Base-by-base conservation (phyloP, 2,888 invertebrate species). In the Drosophila kanekoi region DNA sequence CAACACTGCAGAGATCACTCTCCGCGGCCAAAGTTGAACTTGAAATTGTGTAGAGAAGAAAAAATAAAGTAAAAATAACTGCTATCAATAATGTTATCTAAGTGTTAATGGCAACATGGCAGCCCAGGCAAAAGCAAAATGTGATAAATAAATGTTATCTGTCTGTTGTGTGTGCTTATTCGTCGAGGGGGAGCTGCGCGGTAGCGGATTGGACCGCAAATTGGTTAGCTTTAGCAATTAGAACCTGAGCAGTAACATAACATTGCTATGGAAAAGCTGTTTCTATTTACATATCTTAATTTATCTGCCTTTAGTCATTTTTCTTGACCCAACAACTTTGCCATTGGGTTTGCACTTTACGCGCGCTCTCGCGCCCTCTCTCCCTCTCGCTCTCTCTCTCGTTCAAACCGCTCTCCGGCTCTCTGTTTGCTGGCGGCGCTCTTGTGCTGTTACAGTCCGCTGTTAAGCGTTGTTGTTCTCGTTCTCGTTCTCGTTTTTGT, bases 71-170 rank as follows among this genome's bases (percentile, higher is more conserved):
- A n/a, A 20, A 16, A n/a, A 45, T 13, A 33, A 43, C 37, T 40
- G 33, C 44, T 45, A 53, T 14, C 43, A 41, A 13, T 18, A 32
- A 32, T 72, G 52, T 66, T 76, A 76, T 73, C 72, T 64, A 64
- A 59, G 57, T 58, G 47, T 59, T 75, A 59, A 73, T 76, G 72
- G 58, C 23, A 57, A 57, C 61, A 43, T 61, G 37, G 58, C 59
- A 51, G 54, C 35, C 41, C 11, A 3, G 18, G 23, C 43, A 9
- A 35, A 13, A 35, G 23, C 5, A 45, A 72, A 72, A 53, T 49
- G 49, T 45, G 58, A 33, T 73, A 57, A 61, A 61, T 32, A 59
- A 47, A 59, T 58, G 52, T 48, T 58, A 58, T 40, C 67, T 61
- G 38, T 49, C 5, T 9, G 13, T 8, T 37, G 28, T 10, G 14